Evolutionary conservation across 2,113 vertebrate species (phyloP), one percentile per base, ranked within the genome.

Genomic region (Turdus rufiventris): DNA sequence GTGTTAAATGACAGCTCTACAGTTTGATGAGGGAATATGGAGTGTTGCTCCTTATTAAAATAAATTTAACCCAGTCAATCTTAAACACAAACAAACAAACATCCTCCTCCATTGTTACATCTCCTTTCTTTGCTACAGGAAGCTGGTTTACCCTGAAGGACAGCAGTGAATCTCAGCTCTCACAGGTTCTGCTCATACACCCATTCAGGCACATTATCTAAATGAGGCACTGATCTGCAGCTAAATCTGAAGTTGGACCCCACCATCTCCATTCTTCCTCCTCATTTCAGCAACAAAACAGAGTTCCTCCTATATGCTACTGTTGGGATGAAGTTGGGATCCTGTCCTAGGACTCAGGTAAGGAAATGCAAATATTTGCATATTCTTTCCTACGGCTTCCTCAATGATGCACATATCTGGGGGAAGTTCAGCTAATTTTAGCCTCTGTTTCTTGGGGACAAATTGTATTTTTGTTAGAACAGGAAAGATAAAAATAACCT

Each of bases 111-210:
- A 12, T 18, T 20, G 11, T 34, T 79, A 40, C 6, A 17, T 33
- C 19, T 87, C 23, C 14, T 33, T 58, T 23, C 16, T 29, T 58
- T 60, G 17, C 25, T 77, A 24, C 31, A 56, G 16, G 9, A 9
- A 68, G 8, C 10, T 51, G 40, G 10, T 4, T 65, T 76, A 57
- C 14, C 12, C 18, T 57, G 29, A 71, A 72, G 51, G 14, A 12
- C 26, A 79, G 10, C 9, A 25, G 21, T 3, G 13, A 68, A 65
- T 40, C 20, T 5, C 2, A 43, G n/a, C 11, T 92, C 25, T 62
- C 18, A 14, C 0, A 0, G 12, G 9, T 17, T 83, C 28, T 73
- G 36, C 21, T 79, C 34, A 48, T 34, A 11, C 4, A 73, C 7
- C 14, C 17, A 13, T 43, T 80, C 25, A 47, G 18, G 18, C 9